A percentile compares a stretch with the other conserved stretches of the same genome.
phyloP scores from a whole-genome alignment of 2,888 invertebrate genomes.

The Lutraria lutraria region DNA sequence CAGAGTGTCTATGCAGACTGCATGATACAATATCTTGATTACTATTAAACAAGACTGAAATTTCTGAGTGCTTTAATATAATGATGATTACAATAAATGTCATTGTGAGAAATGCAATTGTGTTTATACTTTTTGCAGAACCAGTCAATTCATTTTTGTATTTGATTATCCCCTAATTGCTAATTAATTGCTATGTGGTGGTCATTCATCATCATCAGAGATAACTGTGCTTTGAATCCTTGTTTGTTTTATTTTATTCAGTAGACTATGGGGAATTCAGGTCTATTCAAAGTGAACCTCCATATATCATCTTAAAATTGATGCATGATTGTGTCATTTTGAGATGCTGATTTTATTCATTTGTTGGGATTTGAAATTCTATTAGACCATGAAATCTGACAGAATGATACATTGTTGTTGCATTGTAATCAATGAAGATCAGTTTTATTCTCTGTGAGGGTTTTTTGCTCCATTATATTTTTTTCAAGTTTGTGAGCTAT shows the following conservation, averaged over 20 bases:
- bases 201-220: background rate
- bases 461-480: background rate
- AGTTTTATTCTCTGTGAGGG: background rate
- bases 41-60: too few species aligned
- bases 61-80: too few species aligned
- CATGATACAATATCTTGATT: too few species aligned
- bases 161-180: background rate
- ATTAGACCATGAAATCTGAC: background rate
- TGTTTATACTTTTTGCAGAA: background rate
- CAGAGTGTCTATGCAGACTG: too few species aligned
- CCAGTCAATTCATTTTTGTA: too few species aligned
- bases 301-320: conserved; percentile 3
- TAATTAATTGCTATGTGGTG: background rate
- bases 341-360: conserved; percentile 19
- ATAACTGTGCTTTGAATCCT: background rate
- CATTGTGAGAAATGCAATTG: background rate
- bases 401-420: background rate
- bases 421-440: background rate
- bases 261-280: background rate
- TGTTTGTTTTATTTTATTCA: background rate
- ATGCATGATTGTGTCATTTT: conserved; percentile 5
- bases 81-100: background rate
- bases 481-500: too few species aligned
- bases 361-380: background rate
- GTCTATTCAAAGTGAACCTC: background rate